These are phyloP conservation scores for Molossus molossus DNA, from an alignment of 2,797 vertebrate genomes.

Conservation along the genomic window DNA sequence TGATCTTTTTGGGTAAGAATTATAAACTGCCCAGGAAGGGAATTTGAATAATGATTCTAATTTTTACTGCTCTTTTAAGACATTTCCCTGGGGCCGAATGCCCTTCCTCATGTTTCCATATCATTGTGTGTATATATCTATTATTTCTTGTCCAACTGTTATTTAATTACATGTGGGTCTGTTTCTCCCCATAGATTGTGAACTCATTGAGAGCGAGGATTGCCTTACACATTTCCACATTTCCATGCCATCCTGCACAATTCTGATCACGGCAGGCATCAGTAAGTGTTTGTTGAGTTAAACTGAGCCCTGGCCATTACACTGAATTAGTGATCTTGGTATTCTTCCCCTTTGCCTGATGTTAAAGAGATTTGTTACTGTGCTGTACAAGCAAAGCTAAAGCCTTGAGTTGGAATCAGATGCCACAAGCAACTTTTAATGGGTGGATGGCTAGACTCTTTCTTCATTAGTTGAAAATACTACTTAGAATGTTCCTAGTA, in stretches of 20 bases:
- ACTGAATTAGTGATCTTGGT: slow-evolving; percentile 20
- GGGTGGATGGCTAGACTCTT: not conserved
- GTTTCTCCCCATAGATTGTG: not conserved
- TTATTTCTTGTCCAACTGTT: not conserved
- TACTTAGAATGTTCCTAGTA: slow-evolving; percentile 30
- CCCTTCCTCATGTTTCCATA: not conserved
- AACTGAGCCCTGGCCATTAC: not conserved
- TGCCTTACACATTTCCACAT: not conserved
- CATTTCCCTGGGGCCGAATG: not conserved
- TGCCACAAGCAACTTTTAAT: not conserved
- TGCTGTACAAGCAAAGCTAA: not conserved
- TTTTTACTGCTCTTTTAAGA: slow-evolving; percentile 50
- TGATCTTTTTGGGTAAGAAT: slow-evolving; percentile 36
- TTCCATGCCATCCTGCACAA: not conserved
- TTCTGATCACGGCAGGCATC: not conserved
- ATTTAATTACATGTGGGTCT: slow-evolving; percentile 24
- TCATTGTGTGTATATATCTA: not conserved
- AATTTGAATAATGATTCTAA: slow-evolving; percentile 54
- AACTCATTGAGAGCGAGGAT: not conserved
- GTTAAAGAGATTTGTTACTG: not conserved
- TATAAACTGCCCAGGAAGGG: not conserved
- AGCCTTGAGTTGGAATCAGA: slow-evolving; percentile 26
- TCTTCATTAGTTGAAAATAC: not conserved
- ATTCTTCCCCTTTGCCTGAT: not conserved
- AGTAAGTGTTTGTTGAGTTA: slow-evolving; percentile 11